phyloP scores from a whole-genome alignment of 2,888 invertebrate species.

The Caenorhabditis panamensis region DNA sequence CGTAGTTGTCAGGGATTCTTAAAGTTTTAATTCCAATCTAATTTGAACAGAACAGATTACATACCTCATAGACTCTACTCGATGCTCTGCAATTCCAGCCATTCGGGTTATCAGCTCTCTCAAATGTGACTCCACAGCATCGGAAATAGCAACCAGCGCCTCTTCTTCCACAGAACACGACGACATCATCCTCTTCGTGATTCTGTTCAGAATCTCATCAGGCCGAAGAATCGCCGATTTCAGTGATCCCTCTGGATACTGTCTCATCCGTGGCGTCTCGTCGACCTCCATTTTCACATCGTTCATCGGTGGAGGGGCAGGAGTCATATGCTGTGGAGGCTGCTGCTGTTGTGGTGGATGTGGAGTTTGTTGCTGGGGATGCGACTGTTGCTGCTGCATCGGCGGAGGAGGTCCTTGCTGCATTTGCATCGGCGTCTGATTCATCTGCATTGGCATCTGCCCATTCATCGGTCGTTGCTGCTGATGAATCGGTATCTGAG shows the following conservation, averaged over 20 bases:
- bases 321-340: neutral
- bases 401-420: neutral
- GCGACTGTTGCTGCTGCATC: conserved; percentile 9
- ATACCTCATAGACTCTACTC: conserved; percentile 88
- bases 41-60: neutral
- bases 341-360: conserved; percentile 19
- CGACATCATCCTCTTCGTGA: conserved; percentile 66
- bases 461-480: neutral
- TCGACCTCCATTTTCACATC: conserved; percentile 25
- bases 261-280: conserved; percentile 10
- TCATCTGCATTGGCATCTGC: conserved; percentile 4
- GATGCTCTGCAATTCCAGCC: conserved; percentile 93
- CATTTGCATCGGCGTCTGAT: neutral
- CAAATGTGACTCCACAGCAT: conserved; percentile 94
- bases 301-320: neutral
- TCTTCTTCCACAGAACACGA: conserved; percentile 73
- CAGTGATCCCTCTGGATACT: conserved; percentile 41
- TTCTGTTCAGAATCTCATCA: conserved; percentile 68
- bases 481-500: conserved; percentile 1
- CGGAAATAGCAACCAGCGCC: conserved; percentile 92
- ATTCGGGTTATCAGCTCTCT: conserved; percentile 93
- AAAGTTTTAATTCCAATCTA: conserved; percentile 84
- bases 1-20: conserved; percentile 58
- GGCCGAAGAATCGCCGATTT: conserved; percentile 59
- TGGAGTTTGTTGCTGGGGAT: conserved; percentile 21